Evolutionary conservation across 2,888 invertebrate genomes (phyloP), one percentile per base, ranked within the genome.

Genomic region (Deroplatys truncata): DNA sequence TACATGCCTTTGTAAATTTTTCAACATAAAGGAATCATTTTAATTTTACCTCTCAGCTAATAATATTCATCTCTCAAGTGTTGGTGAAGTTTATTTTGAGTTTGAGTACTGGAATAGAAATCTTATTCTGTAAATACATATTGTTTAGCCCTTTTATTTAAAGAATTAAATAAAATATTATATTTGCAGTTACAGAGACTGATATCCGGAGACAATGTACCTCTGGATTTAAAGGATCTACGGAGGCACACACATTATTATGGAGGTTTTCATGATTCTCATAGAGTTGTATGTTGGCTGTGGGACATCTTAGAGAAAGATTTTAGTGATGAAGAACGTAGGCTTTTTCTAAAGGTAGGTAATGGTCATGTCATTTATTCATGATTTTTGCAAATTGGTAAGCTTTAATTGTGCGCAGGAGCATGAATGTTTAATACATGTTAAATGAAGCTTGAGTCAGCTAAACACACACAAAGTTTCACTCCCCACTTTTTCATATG

Each of bases 241-340:
- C 95, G 98, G 3, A 96, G 96, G 89, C 97, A 99, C 94, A 99
- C 99, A 16, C 99, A 99, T 94, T 99, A 99, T 94, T 99, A 99
- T 94, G 99, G 99, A 90, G 99, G 99, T 9, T 99, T 99, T 94
- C 99, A 99, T 94, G 98, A 98, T 95, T 98, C 98, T 90, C 99
- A 99, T 94, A 96, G 98, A 91, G 99, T 99, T 88, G 98, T 99
- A 88, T 97, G 98, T 93, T 99, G 99, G 99, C 95, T 99, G 88
- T 99, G 99, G 99, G 99, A 99, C 94, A 98, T 99, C 92, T 94
- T 99, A 91, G 98, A 98, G 92, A 96, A 98, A 92, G 99, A 99
- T 93, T 99, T 99, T 94, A 96, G 95, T 16, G 97, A 98, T 92
- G 96, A 97, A 88, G 99, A 99, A 94, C 96, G 98, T 90, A 97